A percentile compares a stretch with the other conserved stretches of the same genome.
phyloP scores from a whole-genome alignment of 2,797 vertebrate genomes.

The Poecilia gillii region DNA sequence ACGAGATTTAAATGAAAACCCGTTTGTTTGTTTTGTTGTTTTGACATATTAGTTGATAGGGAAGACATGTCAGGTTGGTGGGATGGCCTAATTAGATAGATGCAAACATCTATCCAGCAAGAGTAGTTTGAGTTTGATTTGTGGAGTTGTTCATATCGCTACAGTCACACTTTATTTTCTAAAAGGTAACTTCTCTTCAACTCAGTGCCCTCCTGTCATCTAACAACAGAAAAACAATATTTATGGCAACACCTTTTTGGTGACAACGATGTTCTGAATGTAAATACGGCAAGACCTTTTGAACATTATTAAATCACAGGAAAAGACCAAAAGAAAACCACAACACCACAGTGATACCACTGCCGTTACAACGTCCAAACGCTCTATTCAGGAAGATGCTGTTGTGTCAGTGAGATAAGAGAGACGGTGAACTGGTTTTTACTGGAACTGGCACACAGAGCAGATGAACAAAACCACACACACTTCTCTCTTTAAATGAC shows the following conservation, averaged over 20 bases:
- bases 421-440: not conserved
- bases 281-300: not conserved
- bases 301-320: not conserved
- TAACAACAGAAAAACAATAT: not conserved
- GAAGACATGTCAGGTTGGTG: too few species aligned
- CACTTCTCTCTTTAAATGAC: not conserved
- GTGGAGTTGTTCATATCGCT: not conserved
- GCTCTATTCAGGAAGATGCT: not conserved
- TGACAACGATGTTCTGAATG: not conserved
- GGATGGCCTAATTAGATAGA: not conserved
- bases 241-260: not conserved
- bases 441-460: not conserved
- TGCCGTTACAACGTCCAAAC: not conserved
- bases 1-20: too few species aligned
- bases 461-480: not conserved
- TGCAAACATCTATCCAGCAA: not conserved
- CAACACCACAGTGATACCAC: not conserved
- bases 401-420: not conserved
- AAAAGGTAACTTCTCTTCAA: not conserved
- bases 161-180: not conserved
- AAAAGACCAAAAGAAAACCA: not conserved
- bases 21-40: too few species aligned
- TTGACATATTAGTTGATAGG: too few species aligned
- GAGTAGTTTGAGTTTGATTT: not conserved
- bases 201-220: not conserved